A percentile compares a stretch with the other conserved stretches of the same genome.
These are phyloP conservation scores for Heliothis subflexa DNA, from an alignment of 1,140 invertebrate genomes.

Conservation along the genomic window DNA sequence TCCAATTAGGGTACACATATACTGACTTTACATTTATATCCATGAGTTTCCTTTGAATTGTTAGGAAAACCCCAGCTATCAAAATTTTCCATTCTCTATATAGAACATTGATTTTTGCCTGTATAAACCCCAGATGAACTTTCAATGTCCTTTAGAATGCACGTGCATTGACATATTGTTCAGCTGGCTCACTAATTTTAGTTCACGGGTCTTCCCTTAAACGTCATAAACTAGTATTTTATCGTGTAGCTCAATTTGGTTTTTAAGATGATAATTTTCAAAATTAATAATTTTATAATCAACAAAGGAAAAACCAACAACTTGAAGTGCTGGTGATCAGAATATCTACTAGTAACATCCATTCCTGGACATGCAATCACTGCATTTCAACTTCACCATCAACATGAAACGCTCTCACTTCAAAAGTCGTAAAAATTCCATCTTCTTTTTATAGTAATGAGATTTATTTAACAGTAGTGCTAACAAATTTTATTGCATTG, in stretches of 20 bases:
- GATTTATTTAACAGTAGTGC: too few relatives aligned
- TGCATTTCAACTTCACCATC: too few relatives aligned
- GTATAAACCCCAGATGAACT: background rate
- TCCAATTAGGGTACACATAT: too few relatives aligned
- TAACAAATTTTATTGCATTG: too few relatives aligned
- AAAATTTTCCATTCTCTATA: background rate
- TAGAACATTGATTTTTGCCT: background rate
- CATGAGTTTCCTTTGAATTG: background rate
- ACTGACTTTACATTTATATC: background rate
- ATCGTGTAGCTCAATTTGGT: background rate
- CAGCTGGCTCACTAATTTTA: background rate
- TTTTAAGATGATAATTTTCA: background rate
- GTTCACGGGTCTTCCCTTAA: background rate
- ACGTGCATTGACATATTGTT: background rate
- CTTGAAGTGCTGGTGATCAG: too few relatives aligned
- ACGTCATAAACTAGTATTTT: background rate
- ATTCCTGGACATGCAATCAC: too few relatives aligned
- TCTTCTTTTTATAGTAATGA: too few relatives aligned
- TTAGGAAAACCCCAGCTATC: background rate
- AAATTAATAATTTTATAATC: too few relatives aligned
- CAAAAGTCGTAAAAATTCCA: too few relatives aligned
- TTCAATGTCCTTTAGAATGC: background rate
- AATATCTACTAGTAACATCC: too few relatives aligned
- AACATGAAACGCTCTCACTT: too few relatives aligned
- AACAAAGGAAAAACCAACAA: too few relatives aligned